Conservation (phyloP, 1,140 invertebrate species). For the Reticulitermes speratus region DNA sequence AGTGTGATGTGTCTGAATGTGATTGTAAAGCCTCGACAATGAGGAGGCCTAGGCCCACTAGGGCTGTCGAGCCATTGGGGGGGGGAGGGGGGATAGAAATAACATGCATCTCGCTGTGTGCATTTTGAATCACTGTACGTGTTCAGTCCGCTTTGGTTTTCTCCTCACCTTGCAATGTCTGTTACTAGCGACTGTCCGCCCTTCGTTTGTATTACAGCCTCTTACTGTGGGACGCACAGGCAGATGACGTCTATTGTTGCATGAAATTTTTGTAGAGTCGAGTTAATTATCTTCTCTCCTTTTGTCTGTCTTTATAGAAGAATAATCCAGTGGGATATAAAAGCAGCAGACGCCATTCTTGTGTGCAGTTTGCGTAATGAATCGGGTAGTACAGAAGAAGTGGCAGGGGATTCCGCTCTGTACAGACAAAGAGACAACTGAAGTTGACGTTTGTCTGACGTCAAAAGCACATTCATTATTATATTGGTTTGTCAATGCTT, state of each 20-base stretch:
- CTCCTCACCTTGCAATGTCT: too few species aligned
- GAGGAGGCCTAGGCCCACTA: too few species aligned
- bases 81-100: too few species aligned
- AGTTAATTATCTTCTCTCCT: constrained; percentile 16
- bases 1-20: too few species aligned
- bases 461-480: constrained; percentile 17
- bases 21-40: too few species aligned
- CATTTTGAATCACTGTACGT: too few species aligned
- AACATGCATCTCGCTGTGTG: too few species aligned
- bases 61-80: too few species aligned
- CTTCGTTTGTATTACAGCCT: background rate
- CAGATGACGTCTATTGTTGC: constrained; percentile 15
- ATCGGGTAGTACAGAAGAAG: background rate
- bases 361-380: constrained; percentile 14
- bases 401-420: background rate
- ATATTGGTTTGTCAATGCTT: background rate
- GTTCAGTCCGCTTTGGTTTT: too few species aligned
- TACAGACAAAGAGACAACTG: constrained; percentile 11
- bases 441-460: constrained; percentile 9
- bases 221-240: background rate
- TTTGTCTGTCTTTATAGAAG: background rate
- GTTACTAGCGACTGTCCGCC: background rate
- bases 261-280: constrained; percentile 13
- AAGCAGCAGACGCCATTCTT: background rate
- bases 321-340: background rate